phyloP scores from a whole-genome alignment of 2,113 vertebrate species.

The Cololabis saira region DNA sequence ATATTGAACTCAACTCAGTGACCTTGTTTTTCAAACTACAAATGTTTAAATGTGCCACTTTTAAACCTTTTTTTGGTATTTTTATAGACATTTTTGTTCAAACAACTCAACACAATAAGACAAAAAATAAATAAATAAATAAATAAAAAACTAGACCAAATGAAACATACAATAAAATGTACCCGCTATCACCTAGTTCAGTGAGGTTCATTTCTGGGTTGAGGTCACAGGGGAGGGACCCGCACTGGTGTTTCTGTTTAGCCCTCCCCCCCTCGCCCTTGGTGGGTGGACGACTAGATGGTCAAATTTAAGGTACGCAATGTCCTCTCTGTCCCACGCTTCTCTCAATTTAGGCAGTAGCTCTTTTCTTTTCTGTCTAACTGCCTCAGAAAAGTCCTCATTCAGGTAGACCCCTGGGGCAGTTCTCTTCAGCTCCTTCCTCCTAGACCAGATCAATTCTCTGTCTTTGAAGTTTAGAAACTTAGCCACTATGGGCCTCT shows the following conservation, averaged over 20 bases:
- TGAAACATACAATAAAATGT: too few species aligned
- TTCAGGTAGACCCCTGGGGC: conserved; percentile 1
- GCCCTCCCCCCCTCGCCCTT: too few species aligned
- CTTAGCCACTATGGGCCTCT: not conserved
- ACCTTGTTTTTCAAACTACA: not conserved
- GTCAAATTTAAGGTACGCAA: not conserved
- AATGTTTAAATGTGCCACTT: not conserved
- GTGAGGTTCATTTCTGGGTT: not conserved
- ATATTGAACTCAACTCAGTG: not conserved
- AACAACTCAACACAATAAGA: not conserved
- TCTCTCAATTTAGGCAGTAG: not conserved
- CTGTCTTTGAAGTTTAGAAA: not conserved
- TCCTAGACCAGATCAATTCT: not conserved
- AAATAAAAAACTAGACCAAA: too few species aligned
- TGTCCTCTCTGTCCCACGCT: not conserved
- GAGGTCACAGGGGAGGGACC: not conserved
- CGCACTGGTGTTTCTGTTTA: too few species aligned
- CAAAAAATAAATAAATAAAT: too few species aligned
- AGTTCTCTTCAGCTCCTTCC: not conserved
- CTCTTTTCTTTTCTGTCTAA: not conserved
- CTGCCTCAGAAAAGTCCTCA: not conserved
- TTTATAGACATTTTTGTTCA: not conserved
- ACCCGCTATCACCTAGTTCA: too few species aligned
- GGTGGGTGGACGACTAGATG: not conserved
- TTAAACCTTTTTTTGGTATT: not conserved